A percentile compares a stretch with the other conserved stretches of the same genome.
phyloP scores from a whole-genome alignment of 2,888 invertebrate genomes.

The Agrochola litura region DNA sequence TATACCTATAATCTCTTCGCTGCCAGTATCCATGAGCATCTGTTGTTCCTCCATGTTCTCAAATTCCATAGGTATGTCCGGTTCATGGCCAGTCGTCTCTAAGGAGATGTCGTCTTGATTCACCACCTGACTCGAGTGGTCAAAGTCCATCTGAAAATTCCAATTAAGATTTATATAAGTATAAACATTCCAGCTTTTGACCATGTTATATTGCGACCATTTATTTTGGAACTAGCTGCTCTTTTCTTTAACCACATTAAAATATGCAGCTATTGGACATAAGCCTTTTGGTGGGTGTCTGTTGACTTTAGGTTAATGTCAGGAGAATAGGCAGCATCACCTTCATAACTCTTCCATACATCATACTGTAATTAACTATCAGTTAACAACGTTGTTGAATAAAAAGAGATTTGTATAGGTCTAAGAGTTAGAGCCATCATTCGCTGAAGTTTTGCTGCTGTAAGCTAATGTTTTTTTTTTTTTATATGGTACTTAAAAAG shows the following conservation, averaged over 20 bases:
- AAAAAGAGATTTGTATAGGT: not conserved
- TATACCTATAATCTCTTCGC: slow-evolving; percentile 86
- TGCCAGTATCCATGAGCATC: slow-evolving; percentile 84
- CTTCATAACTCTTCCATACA: not conserved
- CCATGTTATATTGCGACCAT: not conserved
- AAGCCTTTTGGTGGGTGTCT: not conserved
- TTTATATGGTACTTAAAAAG: rapidly evolving
- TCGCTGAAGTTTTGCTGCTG: not conserved
- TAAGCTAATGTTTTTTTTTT: too few relatives aligned
- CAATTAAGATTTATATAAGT: not conserved
- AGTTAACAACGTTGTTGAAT: not conserved
- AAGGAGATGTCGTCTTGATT: slow-evolving; percentile 80
- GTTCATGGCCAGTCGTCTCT: slow-evolving; percentile 74
- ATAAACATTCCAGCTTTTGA: not conserved
- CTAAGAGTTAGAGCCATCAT: not conserved
- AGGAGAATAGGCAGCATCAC: not conserved
- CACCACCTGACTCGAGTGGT: slow-evolving; percentile 78
- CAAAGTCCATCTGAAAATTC: slow-evolving; percentile 83
- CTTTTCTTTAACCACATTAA: not conserved
- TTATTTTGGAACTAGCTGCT: not conserved
- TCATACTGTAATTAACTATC: not conserved
- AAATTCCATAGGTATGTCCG: slow-evolving; percentile 84
- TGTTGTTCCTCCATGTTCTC: slow-evolving; percentile 82
- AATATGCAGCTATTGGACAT: not conserved
- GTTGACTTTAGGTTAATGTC: not conserved